These are phyloP conservation scores for Pseudopleuronectes americanus DNA, from an alignment of 2,797 vertebrate genomes.

Conservation along the genomic window DNA sequence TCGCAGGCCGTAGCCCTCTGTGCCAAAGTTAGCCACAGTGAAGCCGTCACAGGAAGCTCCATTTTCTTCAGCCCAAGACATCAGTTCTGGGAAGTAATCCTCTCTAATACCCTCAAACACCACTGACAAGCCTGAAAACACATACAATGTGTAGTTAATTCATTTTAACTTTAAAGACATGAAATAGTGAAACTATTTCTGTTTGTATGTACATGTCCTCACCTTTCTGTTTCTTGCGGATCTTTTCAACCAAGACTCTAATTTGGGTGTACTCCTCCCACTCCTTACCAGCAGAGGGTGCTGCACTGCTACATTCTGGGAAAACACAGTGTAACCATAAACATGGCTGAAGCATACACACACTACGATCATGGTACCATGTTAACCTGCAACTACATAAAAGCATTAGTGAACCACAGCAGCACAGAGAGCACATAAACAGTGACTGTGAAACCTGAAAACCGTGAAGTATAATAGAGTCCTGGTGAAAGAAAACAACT, in stretches of 20 bases:
- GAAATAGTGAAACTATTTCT: not conserved
- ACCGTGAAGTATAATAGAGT: no score
- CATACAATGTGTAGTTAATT: not conserved
- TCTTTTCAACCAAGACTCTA: slow-evolving; percentile 92
- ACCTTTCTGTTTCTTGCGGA: slow-evolving; percentile 98
- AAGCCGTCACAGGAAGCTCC: slow-evolving; percentile 93
- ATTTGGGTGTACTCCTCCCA: slow-evolving; percentile 99
- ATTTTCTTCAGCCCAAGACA: slow-evolving; percentile 92
- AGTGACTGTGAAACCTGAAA: no score
- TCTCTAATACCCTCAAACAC: slow-evolving; percentile 94
- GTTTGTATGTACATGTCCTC: not conserved
- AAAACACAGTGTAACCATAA: slow-evolving; percentile 27
- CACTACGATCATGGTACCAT: no score
- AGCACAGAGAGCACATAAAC: no score
- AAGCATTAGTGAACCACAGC: no score
- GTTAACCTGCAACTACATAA: no score
- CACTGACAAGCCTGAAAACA: slow-evolving; percentile 88
- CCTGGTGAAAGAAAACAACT: no score
- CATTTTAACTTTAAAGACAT: not conserved
- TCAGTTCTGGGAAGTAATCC: slow-evolving; percentile 91
- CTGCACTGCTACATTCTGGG: slow-evolving; percentile 93
- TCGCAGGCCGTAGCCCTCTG: slow-evolving; percentile 93
- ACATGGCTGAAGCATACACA: not conserved
- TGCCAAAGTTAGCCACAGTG: slow-evolving; percentile 89
- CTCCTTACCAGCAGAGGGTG: slow-evolving; percentile 92